Base-by-base conservation (phyloP, 2,888 invertebrate species). In the Amphimallon solstitiale region DNA sequence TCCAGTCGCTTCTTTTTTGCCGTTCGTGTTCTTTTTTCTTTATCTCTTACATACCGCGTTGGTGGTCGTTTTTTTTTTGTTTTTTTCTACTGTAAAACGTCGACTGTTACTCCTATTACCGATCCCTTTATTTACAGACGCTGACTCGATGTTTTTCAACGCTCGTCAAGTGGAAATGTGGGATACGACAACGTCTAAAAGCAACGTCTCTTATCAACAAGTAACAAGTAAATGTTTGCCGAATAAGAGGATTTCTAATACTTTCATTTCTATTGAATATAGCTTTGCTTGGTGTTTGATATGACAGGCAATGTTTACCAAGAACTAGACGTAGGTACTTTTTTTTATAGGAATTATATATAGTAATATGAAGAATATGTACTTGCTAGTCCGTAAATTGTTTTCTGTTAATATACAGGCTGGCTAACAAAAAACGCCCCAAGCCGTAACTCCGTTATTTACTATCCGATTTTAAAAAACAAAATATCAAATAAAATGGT, bases 101-200 rank as follows among this genome's bases (percentile, higher is more conserved):
- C 14, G 34, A 10, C 40, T 15, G 49, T 51, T 51, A 34, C 49
- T 51, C 15, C 34, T 29, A 29, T 51, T 51, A 51, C 49, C 49
- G 49, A 51, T 51, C 49, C 49, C 34, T 51, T 51, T 29, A 51
- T 51, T 51, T 51, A 51, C 49, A 34, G 49, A 15, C 49, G 49
- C 49, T 34, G 49, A 51, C 49, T 29, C 34, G 49, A 34, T 34
- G 49, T 51, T 51, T 51, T 51, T 51, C 49, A 35, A 29, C 14
- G 34, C 29, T 34, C 34, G 49, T 51, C 49, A 34, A 51, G 49
- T 51, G 34, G 34, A 51, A 51, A 35, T 34, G 49, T 51, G 49
- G 49, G 49, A 34, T 34, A 34, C 34, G 49, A 34, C 15, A 34
- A 1, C n/a, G 12, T 14, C 29, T 7, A 51, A 14, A 15, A 7